phyloP scores from a whole-genome alignment of 1,140 invertebrate genomes.

The Centruroides vittatus region DNA sequence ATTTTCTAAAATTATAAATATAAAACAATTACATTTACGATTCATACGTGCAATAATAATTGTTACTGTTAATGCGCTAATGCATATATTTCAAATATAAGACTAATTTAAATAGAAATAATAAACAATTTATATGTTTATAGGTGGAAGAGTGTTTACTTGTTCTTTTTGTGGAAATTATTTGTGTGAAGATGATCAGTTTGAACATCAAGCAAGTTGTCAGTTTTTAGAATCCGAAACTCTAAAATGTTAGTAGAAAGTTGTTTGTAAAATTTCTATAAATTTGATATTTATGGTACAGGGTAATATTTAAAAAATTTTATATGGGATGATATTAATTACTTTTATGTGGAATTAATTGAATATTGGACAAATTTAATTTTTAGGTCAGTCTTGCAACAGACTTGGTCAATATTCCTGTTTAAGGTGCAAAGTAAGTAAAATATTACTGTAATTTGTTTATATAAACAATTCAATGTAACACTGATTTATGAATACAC shows the following conservation, averaged over 20 bases:
- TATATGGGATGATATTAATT: background rate
- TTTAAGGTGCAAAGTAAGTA: conserved; percentile 63
- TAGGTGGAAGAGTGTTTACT: conserved; percentile 59
- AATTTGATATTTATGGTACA: background rate
- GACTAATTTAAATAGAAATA: too few species aligned
- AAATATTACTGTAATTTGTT: background rate
- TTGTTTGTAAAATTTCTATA: background rate
- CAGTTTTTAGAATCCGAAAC: conserved; percentile 82
- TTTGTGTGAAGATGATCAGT: conserved; percentile 95
- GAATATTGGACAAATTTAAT: too few species aligned
- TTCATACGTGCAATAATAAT: too few species aligned
- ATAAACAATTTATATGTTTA: background rate
- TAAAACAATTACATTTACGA: too few species aligned
- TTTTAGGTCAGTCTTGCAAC: conserved; percentile 76
- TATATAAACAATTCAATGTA: background rate
- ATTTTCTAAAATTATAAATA: too few species aligned
- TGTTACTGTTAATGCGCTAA: too few species aligned
- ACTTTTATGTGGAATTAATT: conserved; percentile 3
- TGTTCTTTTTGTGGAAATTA: conserved; percentile 84
- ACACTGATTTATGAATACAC: conserved; percentile 1
- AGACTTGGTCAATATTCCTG: conserved; percentile 87
- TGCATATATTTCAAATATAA: too few species aligned
- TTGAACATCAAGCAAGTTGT: conserved; percentile 95
- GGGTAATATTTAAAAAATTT: background rate
- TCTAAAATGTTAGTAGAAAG: conserved; percentile 64